Evolutionary conservation across 2,888 invertebrate genomes (phyloP), one percentile per base, ranked within the genome.

Genomic region (Cynaeus angustus): DNA sequence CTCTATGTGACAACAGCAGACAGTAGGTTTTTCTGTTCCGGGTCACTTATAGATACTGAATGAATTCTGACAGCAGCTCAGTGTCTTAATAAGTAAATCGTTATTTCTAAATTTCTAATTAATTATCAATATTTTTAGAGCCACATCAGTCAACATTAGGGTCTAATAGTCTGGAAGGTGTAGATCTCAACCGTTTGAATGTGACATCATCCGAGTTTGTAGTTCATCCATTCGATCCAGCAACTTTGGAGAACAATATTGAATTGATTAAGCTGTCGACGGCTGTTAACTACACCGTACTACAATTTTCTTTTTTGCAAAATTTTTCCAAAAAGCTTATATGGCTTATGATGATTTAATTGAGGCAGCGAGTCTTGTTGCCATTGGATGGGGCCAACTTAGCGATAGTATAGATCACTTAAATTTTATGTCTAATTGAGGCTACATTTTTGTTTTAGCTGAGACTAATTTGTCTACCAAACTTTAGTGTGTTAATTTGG

Each of bases 1-100:
- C 30, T 61, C 5, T 48, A 61, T 14, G 16, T 33, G 1, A 46
- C 12, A 3, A 61, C 61, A n/a, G 12, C 10, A 7, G 46, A 37
- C 1, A 21, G 55, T 0, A 38, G 38, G 13, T 58, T 28, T 13
- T 45, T 58, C 13, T 58, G 58, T 30, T 41, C 26, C 6, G 58
- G 58, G 12, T 13, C 58, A 8, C 4, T 58, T 7, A 43, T 58
- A 5, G 30, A 28, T 12, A 26, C 6, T 2, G n/a, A 58, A 9
- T 58, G 58, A 48, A 38, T 61, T 33, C 21, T 61, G 4, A 61
- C 61, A 8, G 48, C 61, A 21, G 80, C 73, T 12, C 79, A 79
- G 53, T 80, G 80, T 56, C 72, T 73, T 30, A 56, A 55, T 16
- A 38, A 41, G 68, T 68, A 67, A 56, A 4, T 4, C 21, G 4